Conservation (phyloP, 2,888 invertebrate species). For the Drosophila nr. perissopoda region DNA sequence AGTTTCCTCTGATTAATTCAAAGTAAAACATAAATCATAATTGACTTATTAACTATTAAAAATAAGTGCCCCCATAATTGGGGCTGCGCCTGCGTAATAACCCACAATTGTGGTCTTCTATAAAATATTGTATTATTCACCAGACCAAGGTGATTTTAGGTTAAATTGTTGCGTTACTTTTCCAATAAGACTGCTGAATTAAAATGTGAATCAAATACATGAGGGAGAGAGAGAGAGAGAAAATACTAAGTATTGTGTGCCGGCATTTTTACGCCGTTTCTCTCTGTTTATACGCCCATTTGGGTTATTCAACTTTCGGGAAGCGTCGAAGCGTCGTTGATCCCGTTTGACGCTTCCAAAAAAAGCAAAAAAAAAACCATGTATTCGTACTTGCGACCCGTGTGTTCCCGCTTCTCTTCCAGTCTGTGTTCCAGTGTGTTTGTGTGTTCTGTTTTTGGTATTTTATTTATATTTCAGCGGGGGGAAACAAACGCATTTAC, state of each 20-base stretch:
- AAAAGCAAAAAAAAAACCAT: slow-evolving; percentile 15
- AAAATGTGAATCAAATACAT: slow-evolving; percentile 35
- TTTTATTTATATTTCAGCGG: slow-evolving; percentile 59
- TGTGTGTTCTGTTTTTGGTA: slow-evolving; percentile 39
- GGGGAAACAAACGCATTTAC: slow-evolving; percentile 77
- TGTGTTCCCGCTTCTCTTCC: slow-evolving; percentile 15
- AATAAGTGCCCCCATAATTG: neutral
- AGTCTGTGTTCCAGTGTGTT: slow-evolving; percentile 17
- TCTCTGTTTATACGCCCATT: slow-evolving; percentile 73
- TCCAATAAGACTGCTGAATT: slow-evolving; percentile 46
- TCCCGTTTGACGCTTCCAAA: slow-evolving; percentile 74
- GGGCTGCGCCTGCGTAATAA: slow-evolving; percentile 24
- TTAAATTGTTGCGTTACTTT: slow-evolving; percentile 35
- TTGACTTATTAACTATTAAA: too few relatives aligned
- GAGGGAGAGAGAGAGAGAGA: neutral
- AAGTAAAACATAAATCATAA: neutral
- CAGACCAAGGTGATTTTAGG: slow-evolving; percentile 2
- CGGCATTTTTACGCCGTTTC: slow-evolving; percentile 43
- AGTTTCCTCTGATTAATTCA: neutral
- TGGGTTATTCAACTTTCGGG: slow-evolving; percentile 78
- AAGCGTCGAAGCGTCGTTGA: slow-evolving; percentile 68
- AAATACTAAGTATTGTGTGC: slow-evolving; percentile 38
- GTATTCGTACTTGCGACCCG: slow-evolving; percentile 23
- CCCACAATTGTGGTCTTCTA: neutral
- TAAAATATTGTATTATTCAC: slow-evolving; percentile 36